Base-by-base conservation (phyloP, 2,888 invertebrate species). In the Napeogenes sylphis region DNA sequence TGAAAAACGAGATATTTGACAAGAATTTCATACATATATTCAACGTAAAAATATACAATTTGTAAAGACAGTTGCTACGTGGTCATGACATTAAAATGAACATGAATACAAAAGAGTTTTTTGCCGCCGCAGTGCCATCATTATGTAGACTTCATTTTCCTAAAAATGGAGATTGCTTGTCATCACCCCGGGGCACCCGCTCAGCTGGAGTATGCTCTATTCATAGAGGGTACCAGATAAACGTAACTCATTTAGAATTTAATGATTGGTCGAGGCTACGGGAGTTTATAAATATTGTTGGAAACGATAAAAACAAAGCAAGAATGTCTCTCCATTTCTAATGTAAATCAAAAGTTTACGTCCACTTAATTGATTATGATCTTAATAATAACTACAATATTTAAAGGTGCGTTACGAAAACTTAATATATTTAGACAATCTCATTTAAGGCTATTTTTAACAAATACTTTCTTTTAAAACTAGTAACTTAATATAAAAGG, bases 81-180 rank as follows among this genome's bases (percentile, higher is more conserved):
- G 5, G 51, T 30, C 51, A 8, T 30, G 51, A 30, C n/a, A n/a
- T 51, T 30, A 51, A 51, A 51, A 51, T 51, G 51, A 51, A 51
- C 5, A 51, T 30, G 30, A 30, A 12, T 30, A 51, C 51, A 51
- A 51, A 51, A 51, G 51, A 51, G 10, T 42, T 10, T 42, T 12
- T 2, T 4, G 4, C 47, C 47, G 21, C 47, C n/a, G 47, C 51
- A 8, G 21, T 30, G 8, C 30, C 51, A 8, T 51, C 51, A 51
- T 51, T 21, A 51, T 51, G 51, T 30, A 51, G 51, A 21, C 51
- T 51, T 51, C 51, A 51, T 51, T 51, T 51, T 51, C 51, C 30
- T 51, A 51, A 51, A 51, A 51, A 51, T 51, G 51, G 51, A 51
- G 51, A 51, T 30, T 51, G 51, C 51, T 51, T 30, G 51, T 51